Conservation (phyloP, 2,113 vertebrate species). For the Hydrolagus affinis region DNA sequence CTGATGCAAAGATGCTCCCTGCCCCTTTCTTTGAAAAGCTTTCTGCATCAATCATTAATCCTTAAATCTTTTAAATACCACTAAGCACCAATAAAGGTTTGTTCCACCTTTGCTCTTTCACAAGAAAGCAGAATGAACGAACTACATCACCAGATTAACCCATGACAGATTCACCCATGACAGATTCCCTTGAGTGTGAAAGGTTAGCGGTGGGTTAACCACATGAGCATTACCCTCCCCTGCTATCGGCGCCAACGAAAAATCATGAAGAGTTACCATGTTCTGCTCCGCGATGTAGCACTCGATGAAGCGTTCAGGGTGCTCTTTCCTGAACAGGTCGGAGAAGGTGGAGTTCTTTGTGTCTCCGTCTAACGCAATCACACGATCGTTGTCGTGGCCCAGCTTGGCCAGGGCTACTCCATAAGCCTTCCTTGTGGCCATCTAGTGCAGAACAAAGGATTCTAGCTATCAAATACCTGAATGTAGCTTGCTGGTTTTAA, state of each 20-base stretch:
- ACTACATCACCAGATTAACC: no score
- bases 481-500: no score
- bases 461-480: no score
- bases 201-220: neutral
- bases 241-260: neutral
- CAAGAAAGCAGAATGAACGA: no score
- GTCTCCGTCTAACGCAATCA: slow-evolving; percentile 82
- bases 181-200: slow-evolving; percentile 7
- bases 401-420: slow-evolving; percentile 79
- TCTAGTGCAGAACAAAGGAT: slow-evolving; percentile 45
- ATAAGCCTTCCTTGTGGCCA: slow-evolving; percentile 84
- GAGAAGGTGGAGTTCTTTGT: slow-evolving; percentile 91
- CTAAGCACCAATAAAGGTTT: no score
- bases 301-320: slow-evolving; percentile 82
- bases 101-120: no score
- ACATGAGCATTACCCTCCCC: neutral
- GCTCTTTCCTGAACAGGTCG: slow-evolving; percentile 85
- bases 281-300: slow-evolving; percentile 93
- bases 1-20: no score
- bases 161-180: neutral
- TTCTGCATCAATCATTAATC: no score
- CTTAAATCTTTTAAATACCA: no score
- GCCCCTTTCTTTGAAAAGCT: no score
- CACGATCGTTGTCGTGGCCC: slow-evolving; percentile 73
- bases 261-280: slow-evolving; percentile 63